A percentile compares a stretch with the other conserved stretches of the same genome.
These are phyloP conservation scores for Beroe forskalii DNA, from an alignment of 37 sponge, comb jelly and placozoan species.

Conservation along the genomic window DNA sequence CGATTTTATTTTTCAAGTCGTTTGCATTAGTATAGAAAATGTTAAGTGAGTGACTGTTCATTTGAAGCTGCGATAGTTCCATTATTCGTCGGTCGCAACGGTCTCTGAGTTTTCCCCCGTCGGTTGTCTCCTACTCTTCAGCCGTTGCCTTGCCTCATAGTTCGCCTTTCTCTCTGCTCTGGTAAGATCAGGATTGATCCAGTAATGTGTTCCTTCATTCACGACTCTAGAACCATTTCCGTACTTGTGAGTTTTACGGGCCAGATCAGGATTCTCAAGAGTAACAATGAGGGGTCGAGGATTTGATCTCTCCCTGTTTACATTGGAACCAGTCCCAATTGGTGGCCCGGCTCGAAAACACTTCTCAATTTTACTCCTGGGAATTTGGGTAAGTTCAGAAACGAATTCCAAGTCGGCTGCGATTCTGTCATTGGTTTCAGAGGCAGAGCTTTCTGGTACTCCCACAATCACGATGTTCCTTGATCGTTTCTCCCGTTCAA, in stretches of 20 bases:
- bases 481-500: background rate
- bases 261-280: conserved; percentile 37
- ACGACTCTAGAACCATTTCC: conserved; percentile 6
- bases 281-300: conserved; percentile 44
- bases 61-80: background rate
- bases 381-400: background rate
- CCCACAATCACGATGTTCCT: background rate
- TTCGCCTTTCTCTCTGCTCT: conserved; percentile 13
- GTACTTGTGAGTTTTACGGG: conserved; percentile 11
- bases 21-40: conserved; percentile 13
- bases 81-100: background rate
- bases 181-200: background rate
- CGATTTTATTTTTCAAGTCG: conserved; percentile 22
- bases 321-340: conserved; percentile 40
- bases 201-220: background rate
- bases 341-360: conserved; percentile 45
- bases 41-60: background rate
- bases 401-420: background rate
- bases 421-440: background rate
- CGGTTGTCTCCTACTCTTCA: background rate
- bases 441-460: background rate
- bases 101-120: background rate
- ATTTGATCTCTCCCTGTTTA: background rate
- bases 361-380: background rate
- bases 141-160: background rate